phyloP scores from a whole-genome alignment of 2,113 vertebrate species.

The Hydrochoerus hydrochaeris region DNA sequence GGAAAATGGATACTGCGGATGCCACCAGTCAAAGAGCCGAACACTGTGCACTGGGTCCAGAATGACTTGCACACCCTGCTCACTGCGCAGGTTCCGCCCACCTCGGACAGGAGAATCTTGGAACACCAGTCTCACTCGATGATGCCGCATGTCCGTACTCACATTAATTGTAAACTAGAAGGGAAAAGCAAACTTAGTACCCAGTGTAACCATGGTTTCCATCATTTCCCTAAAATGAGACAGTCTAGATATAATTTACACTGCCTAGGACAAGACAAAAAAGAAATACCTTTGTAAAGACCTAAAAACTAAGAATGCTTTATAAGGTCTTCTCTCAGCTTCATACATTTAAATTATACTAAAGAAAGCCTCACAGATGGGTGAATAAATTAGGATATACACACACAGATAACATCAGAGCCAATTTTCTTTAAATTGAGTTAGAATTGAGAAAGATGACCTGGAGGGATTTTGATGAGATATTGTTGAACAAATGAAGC shows the following conservation, averaged over 20 bases:
- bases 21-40: constrained; percentile 98
- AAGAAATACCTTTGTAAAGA: constrained; percentile 23
- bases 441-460: not conserved
- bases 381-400: not conserved
- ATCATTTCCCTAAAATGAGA: not conserved
- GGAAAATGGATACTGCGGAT: constrained; percentile 95
- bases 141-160: constrained; percentile 98
- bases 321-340: constrained; percentile 30
- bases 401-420: not conserved
- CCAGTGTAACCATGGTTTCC: constrained; percentile 17
- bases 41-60: constrained; percentile 97
- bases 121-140: constrained; percentile 95
- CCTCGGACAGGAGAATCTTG: constrained; percentile 92
- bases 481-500: not conserved
- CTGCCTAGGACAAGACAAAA: not conserved
- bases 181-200: constrained; percentile 52
- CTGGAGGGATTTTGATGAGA: constrained; percentile 14
- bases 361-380: constrained; percentile 22
- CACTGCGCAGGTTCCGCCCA: constrained; percentile 90
- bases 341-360: constrained; percentile 28
- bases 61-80: constrained; percentile 94
- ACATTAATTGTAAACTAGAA: constrained; percentile 95
- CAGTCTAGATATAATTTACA: not conserved
- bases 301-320: not conserved
- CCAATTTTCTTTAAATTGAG: not conserved